A percentile compares a stretch with the other conserved stretches of the same genome.
Evolutionary conservation across 2,888 invertebrate genomes (phyloP).

Genomic region (Tenodera sinensis): DNA sequence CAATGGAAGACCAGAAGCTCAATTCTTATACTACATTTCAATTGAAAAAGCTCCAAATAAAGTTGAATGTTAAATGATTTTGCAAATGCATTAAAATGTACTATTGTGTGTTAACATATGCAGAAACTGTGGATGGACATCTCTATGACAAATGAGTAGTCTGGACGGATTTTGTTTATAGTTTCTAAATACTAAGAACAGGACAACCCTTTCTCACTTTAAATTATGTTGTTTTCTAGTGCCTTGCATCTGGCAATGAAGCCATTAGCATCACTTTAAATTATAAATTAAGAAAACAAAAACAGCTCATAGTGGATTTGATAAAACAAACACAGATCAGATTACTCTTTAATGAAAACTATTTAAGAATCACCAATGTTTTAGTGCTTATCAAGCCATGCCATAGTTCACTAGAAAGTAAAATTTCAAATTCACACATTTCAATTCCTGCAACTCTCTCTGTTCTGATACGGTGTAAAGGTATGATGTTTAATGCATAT

Average conservation of each 20-base stretch:
- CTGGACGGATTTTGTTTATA: conserved; percentile 7
- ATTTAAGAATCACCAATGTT: not conserved
- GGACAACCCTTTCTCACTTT: not conserved
- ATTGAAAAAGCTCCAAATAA: not conserved
- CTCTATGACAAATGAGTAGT: not conserved
- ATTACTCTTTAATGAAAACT: conserved; percentile 1
- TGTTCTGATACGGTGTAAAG: not conserved
- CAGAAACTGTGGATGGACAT: not conserved
- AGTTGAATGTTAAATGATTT: not conserved
- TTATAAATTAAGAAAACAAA: not conserved
- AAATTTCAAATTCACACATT: not conserved
- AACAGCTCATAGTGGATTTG: not conserved
- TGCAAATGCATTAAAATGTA: not conserved
- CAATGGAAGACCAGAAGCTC: not conserved
- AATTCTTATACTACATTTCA: not conserved
- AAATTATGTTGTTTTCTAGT: no score
- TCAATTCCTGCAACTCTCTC: not conserved
- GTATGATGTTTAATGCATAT: not conserved
- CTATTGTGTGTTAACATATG: not conserved
- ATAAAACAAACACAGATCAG: conserved; percentile 10
- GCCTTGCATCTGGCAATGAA: no score
- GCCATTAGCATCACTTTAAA: no score
- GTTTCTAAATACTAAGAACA: not conserved
- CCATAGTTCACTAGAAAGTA: not conserved
- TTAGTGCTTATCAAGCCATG: not conserved